phyloP scores from a whole-genome alignment of 2,888 invertebrate species.

The Drosophila paramelanica region DNA sequence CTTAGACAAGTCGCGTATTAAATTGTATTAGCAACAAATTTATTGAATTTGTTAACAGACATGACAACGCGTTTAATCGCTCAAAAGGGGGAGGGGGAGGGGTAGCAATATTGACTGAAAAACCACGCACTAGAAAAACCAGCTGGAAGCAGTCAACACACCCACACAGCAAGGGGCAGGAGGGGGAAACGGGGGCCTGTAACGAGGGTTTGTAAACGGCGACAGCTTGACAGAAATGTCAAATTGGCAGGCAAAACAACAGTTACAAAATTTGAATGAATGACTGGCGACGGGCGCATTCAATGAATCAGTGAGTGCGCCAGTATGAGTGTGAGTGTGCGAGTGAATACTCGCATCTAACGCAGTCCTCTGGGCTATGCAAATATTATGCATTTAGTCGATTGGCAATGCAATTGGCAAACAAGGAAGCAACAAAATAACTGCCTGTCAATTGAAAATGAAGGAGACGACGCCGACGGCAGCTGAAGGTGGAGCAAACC shows the following conservation, averaged over 20 bases:
- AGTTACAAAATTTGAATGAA: constrained; percentile 73
- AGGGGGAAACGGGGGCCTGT: neutral
- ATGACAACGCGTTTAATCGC: constrained; percentile 65
- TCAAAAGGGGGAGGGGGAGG: constrained; percentile 2
- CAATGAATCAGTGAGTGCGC: constrained; percentile 53
- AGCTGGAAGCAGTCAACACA: constrained; percentile 55
- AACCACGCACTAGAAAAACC: constrained; percentile 59
- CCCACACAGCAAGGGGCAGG: constrained; percentile 27
- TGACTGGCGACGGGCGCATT: constrained; percentile 36
- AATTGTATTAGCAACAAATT: constrained; percentile 74
- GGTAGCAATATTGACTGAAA: neutral
- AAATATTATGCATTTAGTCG: constrained; percentile 56
- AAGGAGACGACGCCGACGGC: constrained; percentile 46
- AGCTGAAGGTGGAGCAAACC: constrained; percentile 46
- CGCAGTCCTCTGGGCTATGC: constrained; percentile 56
- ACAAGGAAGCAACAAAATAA: constrained; percentile 70
- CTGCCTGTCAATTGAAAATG: constrained; percentile 71
- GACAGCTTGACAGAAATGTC: constrained; percentile 71
- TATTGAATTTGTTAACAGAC: constrained; percentile 73
- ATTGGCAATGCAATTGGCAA: constrained; percentile 72
- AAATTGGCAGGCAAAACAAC: constrained; percentile 74
- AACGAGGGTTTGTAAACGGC: constrained; percentile 20
- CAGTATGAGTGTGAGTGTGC: constrained; percentile 22
- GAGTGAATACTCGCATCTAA: constrained; percentile 16
- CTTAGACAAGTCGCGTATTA: constrained; percentile 61